Evolutionary conservation across 2,797 vertebrate genomes (phyloP).

Genomic region (Coendou prehensilis): DNA sequence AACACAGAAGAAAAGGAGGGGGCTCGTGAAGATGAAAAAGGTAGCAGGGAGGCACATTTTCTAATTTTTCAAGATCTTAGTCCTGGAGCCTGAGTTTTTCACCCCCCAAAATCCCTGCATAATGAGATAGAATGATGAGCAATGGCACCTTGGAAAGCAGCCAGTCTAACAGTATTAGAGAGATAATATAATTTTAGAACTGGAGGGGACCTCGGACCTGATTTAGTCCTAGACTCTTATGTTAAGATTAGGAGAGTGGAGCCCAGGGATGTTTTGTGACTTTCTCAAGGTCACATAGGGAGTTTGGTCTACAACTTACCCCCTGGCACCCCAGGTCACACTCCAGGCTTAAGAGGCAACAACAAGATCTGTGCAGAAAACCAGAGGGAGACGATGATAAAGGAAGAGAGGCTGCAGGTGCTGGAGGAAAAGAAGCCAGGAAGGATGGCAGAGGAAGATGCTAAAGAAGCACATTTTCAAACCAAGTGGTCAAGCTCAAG

Average conservation of each 20-base stretch:
- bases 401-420: neutral
- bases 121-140: slow-evolving; percentile 70
- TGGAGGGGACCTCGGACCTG: slow-evolving; percentile 83
- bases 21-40: slow-evolving; percentile 10
- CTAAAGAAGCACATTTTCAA: slow-evolving; percentile 23
- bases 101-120: slow-evolving; percentile 66
- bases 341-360: neutral
- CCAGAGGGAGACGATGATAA: neutral
- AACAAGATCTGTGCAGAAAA: neutral
- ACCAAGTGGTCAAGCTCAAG: slow-evolving; percentile 53
- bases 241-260: slow-evolving; percentile 58
- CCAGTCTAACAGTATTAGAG: slow-evolving; percentile 81
- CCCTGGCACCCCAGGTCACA: neutral
- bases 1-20: slow-evolving; percentile 1
- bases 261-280: neutral
- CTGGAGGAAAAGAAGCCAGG: neutral
- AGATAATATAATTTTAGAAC: slow-evolving; percentile 82
- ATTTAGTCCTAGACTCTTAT: slow-evolving; percentile 76
- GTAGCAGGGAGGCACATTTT: neutral
- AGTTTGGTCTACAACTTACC: slow-evolving; percentile 21
- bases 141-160: slow-evolving; percentile 81
- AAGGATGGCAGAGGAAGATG: neutral
- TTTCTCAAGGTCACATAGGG: slow-evolving; percentile 37
- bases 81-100: slow-evolving; percentile 6
- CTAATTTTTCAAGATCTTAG: slow-evolving; percentile 49